Base-by-base conservation (phyloP, 2,888 invertebrate genomes). In the Drosophila fulvimacula region DNA sequence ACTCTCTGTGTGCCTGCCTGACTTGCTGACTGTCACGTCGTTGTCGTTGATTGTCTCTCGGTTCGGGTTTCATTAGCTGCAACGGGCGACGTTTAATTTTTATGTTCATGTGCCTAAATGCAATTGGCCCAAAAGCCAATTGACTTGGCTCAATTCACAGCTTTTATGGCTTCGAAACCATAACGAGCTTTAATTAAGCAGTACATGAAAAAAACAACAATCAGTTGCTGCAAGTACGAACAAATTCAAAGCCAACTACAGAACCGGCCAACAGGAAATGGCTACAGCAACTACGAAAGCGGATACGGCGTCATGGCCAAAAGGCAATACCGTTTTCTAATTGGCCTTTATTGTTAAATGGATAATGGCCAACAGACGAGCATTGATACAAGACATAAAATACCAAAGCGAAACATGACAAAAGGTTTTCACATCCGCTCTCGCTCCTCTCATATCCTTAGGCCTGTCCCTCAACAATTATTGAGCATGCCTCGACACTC, bases 341-440 rank as follows among this genome's bases (percentile, higher is more conserved):
- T 84, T 83, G 89, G 81, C 76, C 72, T 86, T 86, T 76, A 83
- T 86, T 78, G 81, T 76, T 78, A 86, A 83, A 78, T 72, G 86
- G 73, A 75, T 73, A 80, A 82, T 73, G 58, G 76, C 58, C 69
- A 66, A 36, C 41, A 55, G 51, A 27, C 27, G 17, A 27, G 42
- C 44, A 76, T 59, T 56, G 71, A 57, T 53, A 51, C 57, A 48
- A 51, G 66, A 53, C 71, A 64, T 60, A 64, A 71, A 76, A 67
- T 44, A 44, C 60, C 34, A 39, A 36, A 67, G 41, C 38, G 63
- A 39, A 32, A 32, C 59, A 61, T 70, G 55, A 70, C 64, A 74
- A 69, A 60, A 27, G 59, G 38, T 32, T 62, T 60, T 51, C 38
- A 46, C 42, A 17, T 24, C 41, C 66, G 53, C 21, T 46, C 30